A percentile compares a stretch with the other conserved stretches of the same genome.
phyloP scores from a whole-genome alignment of 2,888 invertebrate genomes.

The Encarsia formosa region DNA sequence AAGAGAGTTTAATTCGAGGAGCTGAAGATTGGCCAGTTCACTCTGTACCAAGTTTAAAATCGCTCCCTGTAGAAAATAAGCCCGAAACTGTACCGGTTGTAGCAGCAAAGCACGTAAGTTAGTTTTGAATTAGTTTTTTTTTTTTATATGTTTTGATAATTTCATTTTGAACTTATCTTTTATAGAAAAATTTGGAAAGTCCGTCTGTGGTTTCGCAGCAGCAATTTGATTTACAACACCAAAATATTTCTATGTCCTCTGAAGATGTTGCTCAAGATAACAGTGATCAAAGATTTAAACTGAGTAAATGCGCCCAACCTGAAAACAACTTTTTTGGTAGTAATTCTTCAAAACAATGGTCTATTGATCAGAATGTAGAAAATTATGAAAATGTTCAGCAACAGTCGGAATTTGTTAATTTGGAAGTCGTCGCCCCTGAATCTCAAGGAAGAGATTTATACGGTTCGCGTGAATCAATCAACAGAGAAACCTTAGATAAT shows the following conservation, averaged over 20 bases:
- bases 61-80: conserved; percentile 13
- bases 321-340: conserved; percentile 37
- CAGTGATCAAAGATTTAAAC: conserved; percentile 49
- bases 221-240: conserved; percentile 19
- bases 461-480: conserved; percentile 46
- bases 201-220: conserved; percentile 7
- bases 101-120: conserved; percentile 20
- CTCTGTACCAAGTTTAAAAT: conserved; percentile 4
- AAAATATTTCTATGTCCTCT: conserved; percentile 12
- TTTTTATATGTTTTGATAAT: too few relatives aligned
- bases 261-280: conserved; percentile 32
- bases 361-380: conserved; percentile 41
- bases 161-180: neutral
- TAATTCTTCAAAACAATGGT: conserved; percentile 36
- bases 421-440: conserved; percentile 43
- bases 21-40: conserved; percentile 18
- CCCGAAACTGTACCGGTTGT: conserved; percentile 28
- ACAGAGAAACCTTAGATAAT: conserved; percentile 46
- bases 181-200: conserved; percentile 13
- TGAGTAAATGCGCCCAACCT: conserved; percentile 33
- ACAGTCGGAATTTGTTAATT: conserved; percentile 43
- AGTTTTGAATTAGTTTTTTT: neutral
- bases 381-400: conserved; percentile 47
- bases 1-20: conserved; percentile 5
- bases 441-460: conserved; percentile 42